phyloP scores from a whole-genome alignment of 2,797 vertebrate species.

The Intellagama lesueurii region DNA sequence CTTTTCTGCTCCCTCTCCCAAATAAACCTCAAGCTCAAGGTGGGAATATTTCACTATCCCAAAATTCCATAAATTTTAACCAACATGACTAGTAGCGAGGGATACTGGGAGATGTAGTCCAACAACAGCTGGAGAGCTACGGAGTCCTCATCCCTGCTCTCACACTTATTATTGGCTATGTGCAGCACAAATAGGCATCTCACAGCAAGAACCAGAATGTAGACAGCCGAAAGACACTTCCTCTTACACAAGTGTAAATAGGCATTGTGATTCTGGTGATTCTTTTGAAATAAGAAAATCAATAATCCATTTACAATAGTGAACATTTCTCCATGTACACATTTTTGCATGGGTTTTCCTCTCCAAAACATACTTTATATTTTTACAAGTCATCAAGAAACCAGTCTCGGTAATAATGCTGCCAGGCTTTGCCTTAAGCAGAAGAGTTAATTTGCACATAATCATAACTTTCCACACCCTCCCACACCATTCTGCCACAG shows the following conservation, averaged over 20 bases:
- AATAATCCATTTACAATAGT: background rate
- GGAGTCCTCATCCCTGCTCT: background rate
- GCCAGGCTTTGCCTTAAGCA: background rate
- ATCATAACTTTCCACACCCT: conserved; percentile 13
- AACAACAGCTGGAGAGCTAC: too few species aligned
- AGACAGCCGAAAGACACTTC: background rate
- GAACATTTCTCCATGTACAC: background rate
- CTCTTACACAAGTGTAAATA: too few species aligned
- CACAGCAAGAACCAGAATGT: background rate
- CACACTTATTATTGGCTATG: background rate
- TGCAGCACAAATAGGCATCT: background rate
- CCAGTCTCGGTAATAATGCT: background rate
- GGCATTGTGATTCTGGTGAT: too few species aligned
- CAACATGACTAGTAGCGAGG: background rate
- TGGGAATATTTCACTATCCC: background rate
- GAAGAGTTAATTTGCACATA: conserved; percentile 4
- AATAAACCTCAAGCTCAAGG: background rate
- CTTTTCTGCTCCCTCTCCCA: background rate
- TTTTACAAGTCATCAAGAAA: background rate
- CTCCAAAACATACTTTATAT: background rate
- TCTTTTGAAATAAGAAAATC: background rate
- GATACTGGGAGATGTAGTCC: too few species aligned
- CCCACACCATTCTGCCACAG: background rate
- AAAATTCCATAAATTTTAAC: background rate
- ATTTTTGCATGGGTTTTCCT: background rate